Conservation (phyloP, 2,113 vertebrate species). For the Marcusenius ussheri region DNA sequence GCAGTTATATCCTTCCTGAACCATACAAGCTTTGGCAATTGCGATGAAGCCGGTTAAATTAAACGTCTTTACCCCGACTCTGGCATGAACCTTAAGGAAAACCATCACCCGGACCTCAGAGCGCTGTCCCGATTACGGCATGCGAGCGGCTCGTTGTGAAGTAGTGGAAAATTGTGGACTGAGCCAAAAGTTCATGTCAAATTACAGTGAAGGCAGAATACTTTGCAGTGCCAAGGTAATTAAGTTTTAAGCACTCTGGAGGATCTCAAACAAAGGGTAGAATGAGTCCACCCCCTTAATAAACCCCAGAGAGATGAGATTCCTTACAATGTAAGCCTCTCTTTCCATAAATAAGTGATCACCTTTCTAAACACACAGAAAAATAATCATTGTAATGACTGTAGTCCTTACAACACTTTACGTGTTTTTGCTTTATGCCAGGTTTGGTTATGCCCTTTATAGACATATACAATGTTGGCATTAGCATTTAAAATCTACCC, state of each 20-base stretch:
- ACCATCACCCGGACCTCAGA: not conserved
- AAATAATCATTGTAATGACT: not conserved
- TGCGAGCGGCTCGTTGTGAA: not conserved
- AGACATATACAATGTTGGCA: not conserved
- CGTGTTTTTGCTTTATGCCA: not conserved
- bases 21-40: not conserved
- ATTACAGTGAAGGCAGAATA: not conserved
- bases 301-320: constrained; percentile 4
- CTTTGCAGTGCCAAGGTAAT: not conserved
- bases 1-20: not conserved
- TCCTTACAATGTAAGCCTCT: not conserved
- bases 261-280: constrained; percentile 6
- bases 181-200: constrained; percentile 2
- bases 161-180: not conserved
- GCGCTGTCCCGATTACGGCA: not conserved
- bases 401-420: not conserved
- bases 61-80: not conserved
- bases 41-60: not conserved
- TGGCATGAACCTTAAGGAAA: not conserved
- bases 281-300: not conserved
- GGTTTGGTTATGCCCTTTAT: not conserved
- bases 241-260: not conserved
- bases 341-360: not conserved
- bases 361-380: not conserved
- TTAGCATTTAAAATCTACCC: not conserved